Evolutionary conservation across 2,113 vertebrate genomes (phyloP).

Genomic region (Chlorodrepanis virens): DNA sequence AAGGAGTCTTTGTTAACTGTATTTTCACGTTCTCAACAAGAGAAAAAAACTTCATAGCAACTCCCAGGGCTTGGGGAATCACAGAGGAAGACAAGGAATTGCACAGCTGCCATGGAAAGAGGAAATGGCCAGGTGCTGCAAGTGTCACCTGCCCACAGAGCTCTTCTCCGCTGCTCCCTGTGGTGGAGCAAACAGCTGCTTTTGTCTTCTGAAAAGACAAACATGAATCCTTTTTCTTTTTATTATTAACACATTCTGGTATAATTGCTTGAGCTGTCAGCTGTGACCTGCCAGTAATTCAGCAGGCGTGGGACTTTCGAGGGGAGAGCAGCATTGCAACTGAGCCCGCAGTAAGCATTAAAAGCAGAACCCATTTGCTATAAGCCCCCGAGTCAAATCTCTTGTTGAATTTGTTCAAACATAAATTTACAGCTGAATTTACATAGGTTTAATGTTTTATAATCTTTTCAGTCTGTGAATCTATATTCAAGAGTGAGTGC

Average conservation of each 20-base stretch:
- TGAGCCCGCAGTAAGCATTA: background rate
- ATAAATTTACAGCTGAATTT: conserved; percentile 74
- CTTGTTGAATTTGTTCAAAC: conserved; percentile 74
- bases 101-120: background rate
- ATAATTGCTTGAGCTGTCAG: conserved; percentile 71
- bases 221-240: conserved; percentile 42
- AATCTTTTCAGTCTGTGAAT: conserved; percentile 72
- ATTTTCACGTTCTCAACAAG: background rate
- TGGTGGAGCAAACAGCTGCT: conserved; percentile 58
- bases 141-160: background rate
- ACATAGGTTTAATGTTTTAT: conserved; percentile 76
- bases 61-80: background rate
- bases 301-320: conserved; percentile 47
- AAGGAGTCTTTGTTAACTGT: conserved; percentile 29
- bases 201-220: conserved; percentile 59
- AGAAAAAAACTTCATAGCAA: background rate
- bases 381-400: conserved; percentile 71
- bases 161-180: background rate
- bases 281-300: conserved; percentile 70
- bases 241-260: conserved; percentile 66
- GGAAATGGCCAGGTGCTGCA: background rate
- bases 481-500: conserved; percentile 67
- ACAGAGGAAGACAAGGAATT: background rate
- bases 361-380: conserved; percentile 58
- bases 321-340: conserved; percentile 21